Percentiles rank a stretch among this genome's conserved stretches.
phyloP scores from a whole-genome alignment of 2,113 vertebrate genomes.

The Ornithorhynchus anatinus region DNA sequence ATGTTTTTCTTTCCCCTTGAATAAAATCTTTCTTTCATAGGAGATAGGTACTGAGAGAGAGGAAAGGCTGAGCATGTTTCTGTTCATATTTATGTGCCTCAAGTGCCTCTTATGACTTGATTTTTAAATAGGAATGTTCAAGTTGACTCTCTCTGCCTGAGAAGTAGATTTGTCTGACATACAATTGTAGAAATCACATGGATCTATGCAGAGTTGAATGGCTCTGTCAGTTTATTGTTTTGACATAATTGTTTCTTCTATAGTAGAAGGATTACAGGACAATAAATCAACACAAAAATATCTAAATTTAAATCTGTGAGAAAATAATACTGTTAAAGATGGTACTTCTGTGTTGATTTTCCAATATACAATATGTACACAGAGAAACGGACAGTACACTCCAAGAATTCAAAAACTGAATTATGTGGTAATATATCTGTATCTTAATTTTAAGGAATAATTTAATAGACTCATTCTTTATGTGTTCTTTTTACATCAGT shows the following conservation, averaged over 20 bases:
- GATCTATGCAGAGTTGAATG: neutral
- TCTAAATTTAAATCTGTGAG: slow-evolving; percentile 70
- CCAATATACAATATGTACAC: slow-evolving; percentile 70
- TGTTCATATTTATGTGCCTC: too few relatives aligned
- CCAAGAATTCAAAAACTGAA: slow-evolving; percentile 61
- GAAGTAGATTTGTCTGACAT: neutral
- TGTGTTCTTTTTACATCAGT: slow-evolving; percentile 61
- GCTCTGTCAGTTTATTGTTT: slow-evolving; percentile 69
- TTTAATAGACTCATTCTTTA: slow-evolving; percentile 68
- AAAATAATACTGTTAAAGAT: slow-evolving; percentile 74
- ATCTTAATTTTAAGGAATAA: slow-evolving; percentile 61
- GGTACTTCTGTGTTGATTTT: slow-evolving; percentile 60
- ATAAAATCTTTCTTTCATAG: too few relatives aligned
- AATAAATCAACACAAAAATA: slow-evolving; percentile 63
- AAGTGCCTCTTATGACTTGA: too few relatives aligned
- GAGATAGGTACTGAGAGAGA: too few relatives aligned
- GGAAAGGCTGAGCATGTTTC: too few relatives aligned
- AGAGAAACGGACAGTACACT: slow-evolving; percentile 63
- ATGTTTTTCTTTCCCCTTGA: too few relatives aligned
- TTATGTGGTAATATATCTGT: slow-evolving; percentile 40
- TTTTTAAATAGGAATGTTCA: too few relatives aligned
- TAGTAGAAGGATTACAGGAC: slow-evolving; percentile 43
- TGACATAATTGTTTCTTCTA: slow-evolving; percentile 58
- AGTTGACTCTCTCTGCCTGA: neutral
- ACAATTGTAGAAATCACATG: neutral